These are phyloP conservation scores for Adelognathus sp. DNA, from an alignment of 2,888 invertebrate species.

Conservation along the genomic window DNA sequence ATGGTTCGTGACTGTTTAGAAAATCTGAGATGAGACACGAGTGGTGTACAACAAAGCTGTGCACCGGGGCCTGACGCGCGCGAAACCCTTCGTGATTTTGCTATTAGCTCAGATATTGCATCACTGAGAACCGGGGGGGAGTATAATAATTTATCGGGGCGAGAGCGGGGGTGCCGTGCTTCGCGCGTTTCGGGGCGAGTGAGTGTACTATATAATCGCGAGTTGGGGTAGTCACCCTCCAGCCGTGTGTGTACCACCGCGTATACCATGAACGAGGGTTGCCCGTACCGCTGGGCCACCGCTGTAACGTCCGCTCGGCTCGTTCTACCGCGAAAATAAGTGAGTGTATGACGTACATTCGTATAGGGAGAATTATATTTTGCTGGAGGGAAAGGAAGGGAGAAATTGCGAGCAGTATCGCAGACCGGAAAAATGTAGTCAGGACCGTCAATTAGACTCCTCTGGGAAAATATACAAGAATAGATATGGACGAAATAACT, in stretches of 20 bases:
- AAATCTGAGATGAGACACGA: neutral
- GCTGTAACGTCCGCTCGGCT: constrained; percentile 66
- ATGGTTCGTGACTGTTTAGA: neutral
- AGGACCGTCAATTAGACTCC: too few relatives aligned
- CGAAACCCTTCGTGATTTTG: constrained; percentile 73
- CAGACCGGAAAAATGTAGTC: too few relatives aligned
- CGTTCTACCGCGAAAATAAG: constrained; percentile 78
- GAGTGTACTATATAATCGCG: constrained; percentile 6
- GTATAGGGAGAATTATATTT: constrained; percentile 74
- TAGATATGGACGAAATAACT: too few relatives aligned
- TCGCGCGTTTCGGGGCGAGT: constrained; percentile 27
- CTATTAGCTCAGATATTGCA: constrained; percentile 77
- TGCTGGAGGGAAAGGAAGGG: constrained; percentile 49
- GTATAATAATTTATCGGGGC: constrained; percentile 75
- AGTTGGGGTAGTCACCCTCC: neutral
- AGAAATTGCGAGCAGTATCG: too few relatives aligned
- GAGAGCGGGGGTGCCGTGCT: constrained; percentile 55
- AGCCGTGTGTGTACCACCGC: neutral
- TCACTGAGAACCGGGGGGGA: constrained; percentile 70
- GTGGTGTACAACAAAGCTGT: neutral
- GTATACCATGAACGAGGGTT: neutral
- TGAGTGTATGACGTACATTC: constrained; percentile 77
- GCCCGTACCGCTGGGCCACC: constrained; percentile 43
- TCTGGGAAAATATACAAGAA: too few relatives aligned
- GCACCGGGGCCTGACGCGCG: neutral